Evolutionary conservation across 2,797 vertebrate genomes (phyloP).

Genomic region (Erithacus rubecula): DNA sequence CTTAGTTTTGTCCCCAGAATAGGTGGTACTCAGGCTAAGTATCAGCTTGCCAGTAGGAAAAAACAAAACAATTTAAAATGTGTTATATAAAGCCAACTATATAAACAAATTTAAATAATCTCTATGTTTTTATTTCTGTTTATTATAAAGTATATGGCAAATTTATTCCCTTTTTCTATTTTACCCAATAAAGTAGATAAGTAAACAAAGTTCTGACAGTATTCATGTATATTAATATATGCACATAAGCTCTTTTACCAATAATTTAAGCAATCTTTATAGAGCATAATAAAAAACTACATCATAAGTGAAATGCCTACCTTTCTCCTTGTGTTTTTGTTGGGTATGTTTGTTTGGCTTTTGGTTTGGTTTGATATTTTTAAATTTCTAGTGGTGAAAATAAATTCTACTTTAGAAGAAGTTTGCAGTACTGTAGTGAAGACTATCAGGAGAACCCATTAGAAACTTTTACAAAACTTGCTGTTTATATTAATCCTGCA

Average conservation of each 20-base stretch:
- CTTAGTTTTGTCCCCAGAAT: background rate
- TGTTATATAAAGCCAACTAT: background rate
- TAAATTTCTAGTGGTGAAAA: background rate
- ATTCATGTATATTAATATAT: background rate
- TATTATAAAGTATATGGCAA: background rate
- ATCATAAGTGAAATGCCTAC: background rate
- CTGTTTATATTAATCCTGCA: background rate
- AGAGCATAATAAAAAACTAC: background rate
- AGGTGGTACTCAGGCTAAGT: background rate
- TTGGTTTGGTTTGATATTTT: rapidly evolving
- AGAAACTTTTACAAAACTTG: background rate
- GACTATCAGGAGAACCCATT: background rate
- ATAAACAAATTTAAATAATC: background rate
- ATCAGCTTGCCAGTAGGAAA: background rate
- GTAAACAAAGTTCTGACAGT: background rate
- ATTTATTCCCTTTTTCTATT: background rate
- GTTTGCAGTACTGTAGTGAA: background rate
- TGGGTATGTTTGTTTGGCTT: background rate
- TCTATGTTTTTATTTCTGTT: background rate
- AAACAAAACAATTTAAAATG: rapidly evolving
- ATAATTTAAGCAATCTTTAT: background rate
- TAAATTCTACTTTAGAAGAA: background rate
- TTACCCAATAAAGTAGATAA: background rate
- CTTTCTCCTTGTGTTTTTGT: background rate
- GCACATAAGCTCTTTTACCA: background rate